A percentile compares a stretch with the other conserved stretches of the same genome.
Conservation (phyloP, 2,888 invertebrate species). For the Drosophila stalkeri region DNA sequence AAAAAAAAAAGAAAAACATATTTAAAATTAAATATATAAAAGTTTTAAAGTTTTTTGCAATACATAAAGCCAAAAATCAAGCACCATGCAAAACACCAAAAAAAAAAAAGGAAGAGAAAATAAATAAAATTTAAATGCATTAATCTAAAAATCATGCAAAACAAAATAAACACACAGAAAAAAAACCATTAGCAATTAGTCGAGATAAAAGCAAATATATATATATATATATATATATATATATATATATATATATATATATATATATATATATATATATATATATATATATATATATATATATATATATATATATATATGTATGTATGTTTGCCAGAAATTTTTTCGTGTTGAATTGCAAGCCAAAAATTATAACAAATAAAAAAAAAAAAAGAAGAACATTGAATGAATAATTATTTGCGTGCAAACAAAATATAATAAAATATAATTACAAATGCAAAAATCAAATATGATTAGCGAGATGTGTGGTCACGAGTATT, state of each 20-base stretch:
- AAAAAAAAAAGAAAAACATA: conserved; percentile 19
- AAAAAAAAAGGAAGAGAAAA: conserved; percentile 39
- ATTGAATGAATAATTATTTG: conserved; percentile 9
- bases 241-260: not conserved
- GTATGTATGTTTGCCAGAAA: conserved; percentile 20
- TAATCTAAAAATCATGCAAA: conserved; percentile 37
- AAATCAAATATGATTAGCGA: not conserved
- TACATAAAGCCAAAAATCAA: conserved; percentile 69
- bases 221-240: conserved; percentile 15
- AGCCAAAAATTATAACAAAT: conserved; percentile 34
- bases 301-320: not conserved
- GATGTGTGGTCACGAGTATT: conserved; percentile 40
- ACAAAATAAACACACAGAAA: conserved; percentile 20
- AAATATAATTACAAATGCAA: conserved; percentile 6
- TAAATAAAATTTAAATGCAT: conserved; percentile 51
- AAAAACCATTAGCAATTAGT: conserved; percentile 59
- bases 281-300: conserved; percentile 3
- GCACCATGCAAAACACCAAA: conserved; percentile 62
- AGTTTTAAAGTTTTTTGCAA: conserved; percentile 42
- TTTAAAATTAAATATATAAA: conserved; percentile 1
- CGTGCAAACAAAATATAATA: conserved; percentile 19
- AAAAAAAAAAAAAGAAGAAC: conserved; percentile 13
- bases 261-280: conserved; percentile 19
- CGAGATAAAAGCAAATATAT: conserved; percentile 42
- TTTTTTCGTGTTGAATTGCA: conserved; percentile 37